Evolutionary conservation across 2,888 invertebrate species (phyloP).

Genomic region (Saturnia pavonia): DNA sequence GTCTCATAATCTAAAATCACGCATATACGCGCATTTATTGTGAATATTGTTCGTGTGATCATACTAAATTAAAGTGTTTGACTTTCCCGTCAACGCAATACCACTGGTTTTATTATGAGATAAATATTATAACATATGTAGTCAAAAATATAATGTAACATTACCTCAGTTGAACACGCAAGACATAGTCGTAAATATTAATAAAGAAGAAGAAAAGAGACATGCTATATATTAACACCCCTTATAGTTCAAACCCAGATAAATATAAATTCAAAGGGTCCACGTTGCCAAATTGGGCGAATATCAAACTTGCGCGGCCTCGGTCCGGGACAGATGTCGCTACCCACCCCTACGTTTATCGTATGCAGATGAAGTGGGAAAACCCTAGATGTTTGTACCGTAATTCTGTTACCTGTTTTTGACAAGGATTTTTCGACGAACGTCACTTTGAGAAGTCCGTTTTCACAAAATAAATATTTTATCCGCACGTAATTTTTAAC

Average conservation of each 20-base stretch:
- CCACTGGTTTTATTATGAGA: too few species aligned
- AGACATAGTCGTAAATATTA: neutral
- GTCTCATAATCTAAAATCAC: too few species aligned
- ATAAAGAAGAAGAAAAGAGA: neutral
- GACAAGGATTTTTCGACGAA: slow-evolving; percentile 31
- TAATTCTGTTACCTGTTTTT: slow-evolving; percentile 55
- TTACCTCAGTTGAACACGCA: neutral
- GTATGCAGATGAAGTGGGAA: slow-evolving; percentile 58
- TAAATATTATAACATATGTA: too few species aligned
- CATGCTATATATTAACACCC: slow-evolving; percentile 28
- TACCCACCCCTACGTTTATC: slow-evolving; percentile 45
- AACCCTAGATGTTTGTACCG: slow-evolving; percentile 48
- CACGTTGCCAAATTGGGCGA: slow-evolving; percentile 65
- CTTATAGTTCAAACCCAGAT: slow-evolving; percentile 33
- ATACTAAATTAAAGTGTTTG: too few species aligned
- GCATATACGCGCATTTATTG: too few species aligned
- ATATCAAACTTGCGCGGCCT: slow-evolving; percentile 75
- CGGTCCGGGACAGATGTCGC: slow-evolving; percentile 68
- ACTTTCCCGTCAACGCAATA: too few species aligned
- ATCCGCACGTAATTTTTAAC: neutral
- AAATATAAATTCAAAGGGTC: slow-evolving; percentile 71
- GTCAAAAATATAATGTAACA: too few species aligned
- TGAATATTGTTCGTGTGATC: too few species aligned
- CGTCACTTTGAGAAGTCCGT: neutral
- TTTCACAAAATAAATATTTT: neutral